Evolutionary conservation across 2,113 vertebrate species (phyloP), one percentile per base, ranked within the genome.

Genomic region (Clinocottus analis): DNA sequence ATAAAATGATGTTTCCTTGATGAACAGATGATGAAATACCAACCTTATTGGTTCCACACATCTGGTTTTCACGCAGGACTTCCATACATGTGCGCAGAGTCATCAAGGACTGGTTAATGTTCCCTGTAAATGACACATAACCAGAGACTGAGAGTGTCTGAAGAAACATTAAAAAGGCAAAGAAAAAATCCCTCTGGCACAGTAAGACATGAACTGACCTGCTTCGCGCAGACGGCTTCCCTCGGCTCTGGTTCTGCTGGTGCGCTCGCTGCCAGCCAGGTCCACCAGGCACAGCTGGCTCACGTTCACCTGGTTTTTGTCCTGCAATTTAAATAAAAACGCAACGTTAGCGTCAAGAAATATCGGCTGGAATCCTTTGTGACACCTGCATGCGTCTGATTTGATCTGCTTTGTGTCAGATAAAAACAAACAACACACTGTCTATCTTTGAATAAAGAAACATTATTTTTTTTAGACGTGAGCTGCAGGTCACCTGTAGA

Each of bases 81-180:
- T 99, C 98, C 49, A 99, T 99, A 62, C 98, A 99, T 0, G 97
- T 98, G 59, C 98, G 96, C 14, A 99, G 69, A 0, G 97, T 99
- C 98, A 99, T 99, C 37, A 99, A 29, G 0, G 98, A 99, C 75
- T 99, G 97, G 84, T 99, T 99, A 75, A 99, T 99, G 78, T 98
- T 99, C 16, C 98, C 98, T 99, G 85, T n/a, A 37, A 63, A 59
- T 3, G 8, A 83, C 4, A 83, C 33, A 74, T 37, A 1, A 58
- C 3, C 12, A 35, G 4, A 67, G 12, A 77, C 0, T 1, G 45
- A 72, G 53, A 2, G 55, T 19, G 6, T 17, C 5, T 59, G 13
- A 33, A 71, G 21, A 55, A 33, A 71, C 23, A 55, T 27, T 3
- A 33, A 5, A 41, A 70, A n/a, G n/a, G n/a, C n/a, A n/a, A n/a